phyloP scores from a whole-genome alignment of 2,113 vertebrate species.

The Chamaea fasciata region DNA sequence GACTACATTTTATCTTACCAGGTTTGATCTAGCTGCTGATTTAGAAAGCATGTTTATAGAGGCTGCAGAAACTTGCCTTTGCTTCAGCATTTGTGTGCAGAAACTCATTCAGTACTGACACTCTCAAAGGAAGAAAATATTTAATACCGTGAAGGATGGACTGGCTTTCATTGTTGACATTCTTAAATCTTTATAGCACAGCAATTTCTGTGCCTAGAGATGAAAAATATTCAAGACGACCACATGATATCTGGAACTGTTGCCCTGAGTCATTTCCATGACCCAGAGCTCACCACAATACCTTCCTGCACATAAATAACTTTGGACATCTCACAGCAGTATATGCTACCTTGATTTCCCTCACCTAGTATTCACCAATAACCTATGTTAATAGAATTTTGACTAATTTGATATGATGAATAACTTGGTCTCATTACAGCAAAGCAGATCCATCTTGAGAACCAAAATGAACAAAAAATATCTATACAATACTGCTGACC shows the following conservation, averaged over 20 bases:
- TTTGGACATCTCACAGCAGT: not conserved
- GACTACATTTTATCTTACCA: not conserved
- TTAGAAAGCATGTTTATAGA: not conserved
- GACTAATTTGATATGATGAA: not conserved
- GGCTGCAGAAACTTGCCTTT: not conserved
- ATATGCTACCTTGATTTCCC: not conserved
- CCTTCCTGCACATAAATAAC: not conserved
- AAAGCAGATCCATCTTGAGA: not conserved
- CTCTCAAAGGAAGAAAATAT: not conserved
- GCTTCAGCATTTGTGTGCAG: not conserved
- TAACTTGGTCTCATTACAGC: not conserved
- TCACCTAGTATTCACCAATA: not conserved
- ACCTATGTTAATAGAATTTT: not conserved
- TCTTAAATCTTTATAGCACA: not conserved
- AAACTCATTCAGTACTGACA: not conserved
- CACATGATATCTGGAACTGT: not conserved
- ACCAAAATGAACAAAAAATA: not conserved
- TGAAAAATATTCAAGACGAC: not conserved
- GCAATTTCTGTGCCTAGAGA: not conserved
- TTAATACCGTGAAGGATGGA: not conserved
- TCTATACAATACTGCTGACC: not conserved
- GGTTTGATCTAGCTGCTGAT: not conserved
- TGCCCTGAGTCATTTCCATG: not conserved
- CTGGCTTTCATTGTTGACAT: not conserved
- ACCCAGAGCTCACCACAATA: not conserved